Base-by-base conservation (phyloP, 1,140 invertebrate species). In the Pogonognathellus flavescens region DNA sequence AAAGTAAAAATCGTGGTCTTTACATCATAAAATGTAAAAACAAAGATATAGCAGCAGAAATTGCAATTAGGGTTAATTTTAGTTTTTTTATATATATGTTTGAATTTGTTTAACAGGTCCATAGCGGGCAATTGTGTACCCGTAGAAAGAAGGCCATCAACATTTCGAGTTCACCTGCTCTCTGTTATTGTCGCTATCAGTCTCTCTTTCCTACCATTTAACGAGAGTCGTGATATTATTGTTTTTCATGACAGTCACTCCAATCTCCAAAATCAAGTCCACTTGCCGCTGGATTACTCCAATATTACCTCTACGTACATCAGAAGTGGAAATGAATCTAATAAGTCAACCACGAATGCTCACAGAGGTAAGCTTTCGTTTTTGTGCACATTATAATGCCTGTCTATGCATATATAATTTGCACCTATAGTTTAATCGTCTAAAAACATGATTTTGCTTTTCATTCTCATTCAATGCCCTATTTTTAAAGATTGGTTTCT, bases 191-290 rank as follows among this genome's bases (percentile, higher is more conserved):
- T 50, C 70, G 5, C 31, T 50, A 76, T 76, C 70, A 76, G 16
- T 76, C 41, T 76, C 25, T 76, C 31, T 41, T 76, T 76, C 31
- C 70, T 76, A 31, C 70, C 70, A n/a, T 10, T 16, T 16, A 31
- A 31, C 41, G 70, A 76, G 31, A 50, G 70, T 76, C 70, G 70
- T 20, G 70, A 76, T 76, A 76, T 76, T 76, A 76, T 49, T 76
- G 70, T 18, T 31, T 76, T 41, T 25, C 41, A 49, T 76, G 16
- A n/a, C 22, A 31, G 41, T 31, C 31, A 50, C 16, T 16, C 16
- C 31, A 76, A n/a, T 13, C 10, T 16, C 16, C 41, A 25, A 76
- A 76, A 14, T 41, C 70, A 76, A 76, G 14, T 49, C 25, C 70
- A 76, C 18, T 49, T 76, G 16, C 70, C 70, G 41, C 70, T 18